Evolutionary conservation across 2,797 vertebrate genomes (phyloP), one percentile per base, ranked within the genome.

Genomic region (Cyclopterus lumpus): DNA sequence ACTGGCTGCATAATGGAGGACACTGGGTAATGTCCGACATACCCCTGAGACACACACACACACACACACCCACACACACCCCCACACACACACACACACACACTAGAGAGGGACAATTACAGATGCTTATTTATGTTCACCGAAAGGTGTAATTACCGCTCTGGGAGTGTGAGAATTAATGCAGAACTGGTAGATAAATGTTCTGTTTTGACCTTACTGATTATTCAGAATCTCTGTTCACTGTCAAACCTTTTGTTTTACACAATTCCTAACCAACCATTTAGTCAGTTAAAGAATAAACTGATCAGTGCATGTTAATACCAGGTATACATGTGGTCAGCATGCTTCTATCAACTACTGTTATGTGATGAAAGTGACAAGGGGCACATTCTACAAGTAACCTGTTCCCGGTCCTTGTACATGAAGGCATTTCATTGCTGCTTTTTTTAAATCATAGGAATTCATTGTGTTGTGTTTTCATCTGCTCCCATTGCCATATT

Each of bases 1-100:
- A 93, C 92, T 40, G 98, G 98, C 88, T 99, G 98, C 94, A 97
- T 99, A 88, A 99, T 99, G 98, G 98, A 99, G 85, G 98, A 99
- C 90, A 98, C 96, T 0, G 98, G 98, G 98, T 99, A 96, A 93
- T 85, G 30, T 79, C 48, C 48, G 68, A 49, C 57, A 76, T 30
- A 62, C 32, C 24, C 48, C 44, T 22, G 10, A 63, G 3, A 73
- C 57, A 71, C 61, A 34, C 44, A 44, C 22, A 60, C 10, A 54
- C 28, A 65, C 59, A 66, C 48, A 67, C 42, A 58, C 42, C 77
- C 75, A 64, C 32, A 40, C 38, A 34, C 34, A 34, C 34, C 34
- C 34, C 34, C 34, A 6, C 34, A 74, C 28, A 28, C 26, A 28
- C 26, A 28, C 26, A n/a, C n/a, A n/a, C n/a, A n/a, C n/a, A 53